These are phyloP conservation scores for Ormyrus rosae DNA, from an alignment of 2,888 invertebrate genomes.

Conservation along the genomic window DNA sequence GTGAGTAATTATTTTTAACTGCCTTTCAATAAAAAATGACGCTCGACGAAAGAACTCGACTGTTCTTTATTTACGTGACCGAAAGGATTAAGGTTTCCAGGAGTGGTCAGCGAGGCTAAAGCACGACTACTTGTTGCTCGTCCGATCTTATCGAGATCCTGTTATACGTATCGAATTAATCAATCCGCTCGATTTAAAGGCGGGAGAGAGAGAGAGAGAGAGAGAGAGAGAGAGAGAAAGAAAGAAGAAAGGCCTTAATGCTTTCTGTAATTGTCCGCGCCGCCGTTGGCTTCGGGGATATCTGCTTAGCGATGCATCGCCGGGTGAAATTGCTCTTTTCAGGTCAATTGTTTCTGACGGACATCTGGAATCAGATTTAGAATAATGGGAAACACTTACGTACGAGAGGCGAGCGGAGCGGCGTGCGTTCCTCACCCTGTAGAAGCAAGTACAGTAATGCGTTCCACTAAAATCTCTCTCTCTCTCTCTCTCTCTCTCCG, in stretches of 20 bases:
- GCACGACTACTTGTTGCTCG: not conserved
- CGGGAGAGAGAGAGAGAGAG: not conserved
- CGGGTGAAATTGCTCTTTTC: constrained; percentile 25
- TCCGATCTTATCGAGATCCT: not conserved
- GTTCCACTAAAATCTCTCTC: constrained; percentile 16
- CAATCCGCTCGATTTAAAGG: not conserved
- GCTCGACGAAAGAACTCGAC: not conserved
- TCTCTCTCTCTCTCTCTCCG: not conserved
- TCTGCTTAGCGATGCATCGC: too few relatives aligned
- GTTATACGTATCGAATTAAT: not conserved
- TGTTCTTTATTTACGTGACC: not conserved
- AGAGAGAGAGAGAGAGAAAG: not conserved
- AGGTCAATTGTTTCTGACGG: constrained; percentile 23
- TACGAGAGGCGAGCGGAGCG: constrained; percentile 12
- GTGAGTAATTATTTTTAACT: too few relatives aligned
- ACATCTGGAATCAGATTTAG: constrained; percentile 26
- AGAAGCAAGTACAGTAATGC: constrained; percentile 10
- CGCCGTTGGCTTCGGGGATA: too few relatives aligned
- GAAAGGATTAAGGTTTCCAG: not conserved
- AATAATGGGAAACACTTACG: constrained; percentile 14
- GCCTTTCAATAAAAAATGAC: too few relatives aligned
- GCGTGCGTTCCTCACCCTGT: not conserved
- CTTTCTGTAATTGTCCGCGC: not conserved
- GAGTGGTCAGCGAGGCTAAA: not conserved
- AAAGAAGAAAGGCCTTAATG: not conserved